Evolutionary conservation across 2,797 vertebrate genomes (phyloP).

Genomic region (Chloroceryle inda): DNA sequence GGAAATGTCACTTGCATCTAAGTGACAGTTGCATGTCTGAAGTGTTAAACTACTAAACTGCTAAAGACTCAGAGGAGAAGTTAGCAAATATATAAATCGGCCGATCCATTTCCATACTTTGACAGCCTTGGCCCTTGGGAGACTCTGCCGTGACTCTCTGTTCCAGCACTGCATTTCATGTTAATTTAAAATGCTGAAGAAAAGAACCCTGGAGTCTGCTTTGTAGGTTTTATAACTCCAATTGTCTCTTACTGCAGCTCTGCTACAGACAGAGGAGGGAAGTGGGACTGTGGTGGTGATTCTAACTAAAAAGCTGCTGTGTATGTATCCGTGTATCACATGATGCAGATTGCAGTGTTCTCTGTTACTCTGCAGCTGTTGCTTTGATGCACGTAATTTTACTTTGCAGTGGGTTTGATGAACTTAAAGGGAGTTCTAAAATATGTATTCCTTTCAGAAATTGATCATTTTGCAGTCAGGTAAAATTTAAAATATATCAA

Average conservation of each 20-base stretch:
- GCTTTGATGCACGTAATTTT: not conserved
- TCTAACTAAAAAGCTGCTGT: not conserved
- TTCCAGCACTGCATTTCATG: not conserved
- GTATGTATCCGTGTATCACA: accelerated
- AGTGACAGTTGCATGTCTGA: not conserved
- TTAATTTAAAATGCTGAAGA: not conserved
- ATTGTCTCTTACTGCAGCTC: not conserved
- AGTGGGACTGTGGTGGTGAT: not conserved
- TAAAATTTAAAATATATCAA: not conserved
- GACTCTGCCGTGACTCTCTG: not conserved
- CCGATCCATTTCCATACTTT: conserved; percentile 37
- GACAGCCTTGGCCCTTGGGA: conserved; percentile 14
- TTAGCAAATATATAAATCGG: conserved; percentile 43
- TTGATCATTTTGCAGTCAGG: not conserved
- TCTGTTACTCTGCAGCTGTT: not conserved
- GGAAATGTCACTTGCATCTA: not conserved
- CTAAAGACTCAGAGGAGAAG: conserved; percentile 17
- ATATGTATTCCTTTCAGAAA: not conserved
- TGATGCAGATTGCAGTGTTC: not conserved
- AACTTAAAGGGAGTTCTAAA: not conserved
- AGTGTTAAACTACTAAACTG: conserved; percentile 1
- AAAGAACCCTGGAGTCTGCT: not conserved
- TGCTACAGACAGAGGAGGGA: not conserved
- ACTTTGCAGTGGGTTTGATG: not conserved
- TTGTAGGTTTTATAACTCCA: not conserved